Conservation (phyloP, 2,113 vertebrate species). For the Mastomys natalensis region DNA sequence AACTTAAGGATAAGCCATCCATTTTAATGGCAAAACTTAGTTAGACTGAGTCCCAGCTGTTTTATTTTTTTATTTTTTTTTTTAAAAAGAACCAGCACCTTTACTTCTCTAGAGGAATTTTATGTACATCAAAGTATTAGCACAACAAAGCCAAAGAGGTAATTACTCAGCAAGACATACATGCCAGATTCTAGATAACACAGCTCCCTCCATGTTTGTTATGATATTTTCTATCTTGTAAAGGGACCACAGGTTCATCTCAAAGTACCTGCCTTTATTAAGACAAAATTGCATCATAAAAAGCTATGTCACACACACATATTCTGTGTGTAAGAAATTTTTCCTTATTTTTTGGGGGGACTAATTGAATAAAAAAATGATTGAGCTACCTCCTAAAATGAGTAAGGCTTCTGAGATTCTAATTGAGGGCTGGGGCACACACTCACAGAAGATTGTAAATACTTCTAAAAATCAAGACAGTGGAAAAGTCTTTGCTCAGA, state of each 20-base stretch:
- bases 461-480: neutral
- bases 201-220: neutral
- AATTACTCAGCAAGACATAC: neutral
- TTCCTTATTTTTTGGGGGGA: neutral
- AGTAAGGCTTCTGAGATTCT: neutral
- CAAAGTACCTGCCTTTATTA: neutral
- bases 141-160: neutral
- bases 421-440: neutral
- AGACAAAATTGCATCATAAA: conserved; percentile 13
- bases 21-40: neutral
- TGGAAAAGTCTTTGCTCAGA: conserved; percentile 18
- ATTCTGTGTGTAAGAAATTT: neutral
- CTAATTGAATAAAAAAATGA: neutral
- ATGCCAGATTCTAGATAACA: neutral
- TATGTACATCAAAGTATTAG: neutral
- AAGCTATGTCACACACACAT: neutral
- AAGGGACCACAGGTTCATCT: conserved; percentile 32
- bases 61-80: no score
- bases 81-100: neutral
- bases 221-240: neutral
- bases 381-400: neutral
- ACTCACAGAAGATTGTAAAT: neutral
- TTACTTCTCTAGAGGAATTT: conserved; percentile 1
- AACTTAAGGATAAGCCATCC: neutral
- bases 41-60: neutral